phyloP scores from a whole-genome alignment of 1,140 invertebrate genomes.

The Ptiloglossa arizonensis region DNA sequence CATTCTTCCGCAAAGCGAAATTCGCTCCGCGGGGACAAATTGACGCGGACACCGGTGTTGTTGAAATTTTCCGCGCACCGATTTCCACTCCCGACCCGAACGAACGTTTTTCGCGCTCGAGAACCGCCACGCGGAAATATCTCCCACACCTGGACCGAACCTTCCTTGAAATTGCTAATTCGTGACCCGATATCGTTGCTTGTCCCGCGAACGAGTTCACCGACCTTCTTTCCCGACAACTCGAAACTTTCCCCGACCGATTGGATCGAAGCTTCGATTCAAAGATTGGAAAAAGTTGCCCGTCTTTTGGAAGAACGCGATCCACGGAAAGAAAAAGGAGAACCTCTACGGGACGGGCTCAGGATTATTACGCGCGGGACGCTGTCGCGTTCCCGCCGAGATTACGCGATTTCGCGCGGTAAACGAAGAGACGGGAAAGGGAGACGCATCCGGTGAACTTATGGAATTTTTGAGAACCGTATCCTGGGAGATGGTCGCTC shows the following conservation, averaged over 20 bases:
- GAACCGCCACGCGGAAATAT: too few relatives aligned
- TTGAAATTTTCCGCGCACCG: too few relatives aligned
- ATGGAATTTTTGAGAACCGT: slow-evolving; percentile 53
- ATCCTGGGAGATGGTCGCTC: slow-evolving; percentile 8
- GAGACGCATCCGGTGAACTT: slow-evolving; percentile 34
- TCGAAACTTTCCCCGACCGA: not conserved
- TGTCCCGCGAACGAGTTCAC: too few relatives aligned
- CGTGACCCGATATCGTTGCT: too few relatives aligned
- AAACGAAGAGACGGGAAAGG: slow-evolving; percentile 23
- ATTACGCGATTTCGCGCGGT: slow-evolving; percentile 24
- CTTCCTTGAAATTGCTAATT: not conserved
- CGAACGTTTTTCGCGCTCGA: too few relatives aligned
- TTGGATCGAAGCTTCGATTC: slow-evolving; percentile 2
- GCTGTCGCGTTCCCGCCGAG: slow-evolving; percentile 5
- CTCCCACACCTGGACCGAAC: too few relatives aligned
- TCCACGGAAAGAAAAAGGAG: slow-evolving; percentile 15
- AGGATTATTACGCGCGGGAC: slow-evolving; percentile 22
- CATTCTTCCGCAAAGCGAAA: too few relatives aligned
- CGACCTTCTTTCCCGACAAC: not conserved
- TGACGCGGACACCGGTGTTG: too few relatives aligned
- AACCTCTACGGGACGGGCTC: not conserved
- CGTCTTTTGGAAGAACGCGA: not conserved
- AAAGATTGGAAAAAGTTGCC: slow-evolving; percentile 5
- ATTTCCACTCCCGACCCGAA: too few relatives aligned
- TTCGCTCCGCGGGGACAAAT: too few relatives aligned